Percentiles rank a stretch among this genome's conserved stretches.
These are phyloP conservation scores for Austrolebias charrua DNA, from an alignment of 2,797 vertebrate species.

Conservation along the genomic window DNA sequence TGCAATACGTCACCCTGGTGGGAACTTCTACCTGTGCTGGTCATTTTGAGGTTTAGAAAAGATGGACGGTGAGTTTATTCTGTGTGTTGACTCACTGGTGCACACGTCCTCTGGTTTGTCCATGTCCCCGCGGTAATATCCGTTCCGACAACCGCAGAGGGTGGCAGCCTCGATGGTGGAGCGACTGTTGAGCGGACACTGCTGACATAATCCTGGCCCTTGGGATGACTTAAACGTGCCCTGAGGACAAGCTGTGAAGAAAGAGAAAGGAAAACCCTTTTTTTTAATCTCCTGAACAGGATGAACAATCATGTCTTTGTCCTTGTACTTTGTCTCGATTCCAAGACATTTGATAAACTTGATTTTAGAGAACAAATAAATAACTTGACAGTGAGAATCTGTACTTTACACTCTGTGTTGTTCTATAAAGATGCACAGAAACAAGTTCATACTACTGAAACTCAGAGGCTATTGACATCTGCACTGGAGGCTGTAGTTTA, in stretches of 20 bases:
- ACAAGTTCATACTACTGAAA: conserved; percentile 15
- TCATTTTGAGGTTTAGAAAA: background rate
- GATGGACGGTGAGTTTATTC: background rate
- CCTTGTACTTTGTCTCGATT: conserved; percentile 15
- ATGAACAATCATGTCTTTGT: background rate
- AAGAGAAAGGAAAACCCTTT: background rate
- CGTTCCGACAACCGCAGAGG: conserved; percentile 88
- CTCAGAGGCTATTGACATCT: background rate
- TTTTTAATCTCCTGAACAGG: background rate
- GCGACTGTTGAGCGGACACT: conserved; percentile 89
- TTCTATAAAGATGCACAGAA: conserved; percentile 36
- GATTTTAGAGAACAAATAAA: conserved; percentile 12
- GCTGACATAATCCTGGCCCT: conserved; percentile 83
- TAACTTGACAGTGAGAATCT: background rate
- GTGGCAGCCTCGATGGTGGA: conserved; percentile 87
- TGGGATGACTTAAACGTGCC: conserved; percentile 93
- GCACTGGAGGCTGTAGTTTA: no score
- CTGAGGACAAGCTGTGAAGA: conserved; percentile 85
- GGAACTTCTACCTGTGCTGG: background rate
- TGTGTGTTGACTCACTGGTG: conserved; percentile 86
- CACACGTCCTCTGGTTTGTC: conserved; percentile 86
- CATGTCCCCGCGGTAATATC: conserved; percentile 90
- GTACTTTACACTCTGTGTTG: conserved; percentile 17
- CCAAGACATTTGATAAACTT: conserved; percentile 33
- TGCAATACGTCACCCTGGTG: conserved; percentile 7